phyloP scores from a whole-genome alignment of 2,888 invertebrate genomes.

The Phaedon cochleariae region DNA sequence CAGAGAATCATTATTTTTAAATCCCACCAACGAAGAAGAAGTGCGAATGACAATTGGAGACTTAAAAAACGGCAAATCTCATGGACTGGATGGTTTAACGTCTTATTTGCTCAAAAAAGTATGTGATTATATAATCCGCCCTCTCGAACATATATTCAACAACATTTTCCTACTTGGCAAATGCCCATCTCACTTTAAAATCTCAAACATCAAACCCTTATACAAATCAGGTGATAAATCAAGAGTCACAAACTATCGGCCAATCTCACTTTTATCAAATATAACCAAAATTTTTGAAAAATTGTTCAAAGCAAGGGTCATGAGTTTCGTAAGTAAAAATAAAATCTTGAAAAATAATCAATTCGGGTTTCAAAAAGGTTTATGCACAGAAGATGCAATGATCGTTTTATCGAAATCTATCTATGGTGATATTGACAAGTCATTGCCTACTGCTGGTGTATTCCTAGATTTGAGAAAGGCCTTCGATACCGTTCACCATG shows the following conservation, averaged over 20 bases:
- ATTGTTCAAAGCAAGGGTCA: not conserved
- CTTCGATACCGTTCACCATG: too few species aligned
- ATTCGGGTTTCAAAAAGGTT: too few species aligned
- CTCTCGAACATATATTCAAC: constrained; percentile 1
- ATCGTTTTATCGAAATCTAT: too few species aligned
- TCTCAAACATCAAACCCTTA: not conserved
- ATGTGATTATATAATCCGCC: not conserved
- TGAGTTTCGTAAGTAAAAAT: not conserved
- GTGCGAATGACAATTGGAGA: not conserved
- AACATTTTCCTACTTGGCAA: constrained; percentile 7
- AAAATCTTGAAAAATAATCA: too few species aligned
- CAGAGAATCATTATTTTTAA: constrained; percentile 7
- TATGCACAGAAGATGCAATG: too few species aligned
- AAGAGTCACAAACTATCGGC: not conserved
- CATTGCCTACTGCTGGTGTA: not conserved
- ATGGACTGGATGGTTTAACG: not conserved
- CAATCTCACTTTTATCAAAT: constrained; percentile 8
- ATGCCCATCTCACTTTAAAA: constrained; percentile 3
- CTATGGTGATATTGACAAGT: not conserved
- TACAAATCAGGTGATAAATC: too few species aligned
- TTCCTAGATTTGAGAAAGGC: too few species aligned
- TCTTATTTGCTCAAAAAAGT: not conserved
- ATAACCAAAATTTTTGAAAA: not conserved
- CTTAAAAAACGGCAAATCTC: not conserved
- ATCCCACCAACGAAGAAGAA: not conserved